phyloP scores from a whole-genome alignment of 2,113 vertebrate genomes.

The Holacanthus passer region DNA sequence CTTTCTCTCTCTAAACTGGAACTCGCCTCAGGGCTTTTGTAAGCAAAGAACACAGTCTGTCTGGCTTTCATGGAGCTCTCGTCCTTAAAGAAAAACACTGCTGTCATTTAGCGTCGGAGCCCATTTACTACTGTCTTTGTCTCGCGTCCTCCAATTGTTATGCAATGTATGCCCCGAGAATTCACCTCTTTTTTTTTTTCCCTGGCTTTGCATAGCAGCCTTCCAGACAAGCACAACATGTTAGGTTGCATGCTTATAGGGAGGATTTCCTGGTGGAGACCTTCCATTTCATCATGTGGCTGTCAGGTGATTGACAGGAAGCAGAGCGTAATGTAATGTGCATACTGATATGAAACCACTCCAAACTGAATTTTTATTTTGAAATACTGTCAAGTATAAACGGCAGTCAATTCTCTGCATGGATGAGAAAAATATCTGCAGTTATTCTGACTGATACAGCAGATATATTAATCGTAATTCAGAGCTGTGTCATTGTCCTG shows the following conservation, averaged over 20 bases:
- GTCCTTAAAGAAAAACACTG: slow-evolving; percentile 50
- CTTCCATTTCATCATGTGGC: slow-evolving; percentile 14
- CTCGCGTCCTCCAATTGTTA: slow-evolving; percentile 28
- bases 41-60: slow-evolving; percentile 54
- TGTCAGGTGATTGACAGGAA: slow-evolving; percentile 39
- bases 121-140: slow-evolving; percentile 32
- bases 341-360: neutral
- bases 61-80: slow-evolving; percentile 45
- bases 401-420: neutral
- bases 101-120: slow-evolving; percentile 50
- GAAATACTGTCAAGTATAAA: neutral
- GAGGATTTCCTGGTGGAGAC: slow-evolving; percentile 30
- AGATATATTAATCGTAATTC: neutral
- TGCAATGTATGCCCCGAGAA: slow-evolving; percentile 28
- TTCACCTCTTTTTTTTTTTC: neutral
- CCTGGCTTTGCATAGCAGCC: neutral
- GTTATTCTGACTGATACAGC: neutral
- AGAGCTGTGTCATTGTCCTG: neutral
- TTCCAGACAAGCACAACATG: slow-evolving; percentile 13
- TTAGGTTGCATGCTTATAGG: neutral
- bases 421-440: neutral
- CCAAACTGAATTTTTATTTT: slow-evolving; percentile 24
- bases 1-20: slow-evolving; percentile 30
- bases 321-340: slow-evolving; percentile 3
- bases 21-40: slow-evolving; percentile 48